Evolutionary conservation across 23 tunicate genomes (phyloP).

Genomic region (Phallusia fumigata): DNA sequence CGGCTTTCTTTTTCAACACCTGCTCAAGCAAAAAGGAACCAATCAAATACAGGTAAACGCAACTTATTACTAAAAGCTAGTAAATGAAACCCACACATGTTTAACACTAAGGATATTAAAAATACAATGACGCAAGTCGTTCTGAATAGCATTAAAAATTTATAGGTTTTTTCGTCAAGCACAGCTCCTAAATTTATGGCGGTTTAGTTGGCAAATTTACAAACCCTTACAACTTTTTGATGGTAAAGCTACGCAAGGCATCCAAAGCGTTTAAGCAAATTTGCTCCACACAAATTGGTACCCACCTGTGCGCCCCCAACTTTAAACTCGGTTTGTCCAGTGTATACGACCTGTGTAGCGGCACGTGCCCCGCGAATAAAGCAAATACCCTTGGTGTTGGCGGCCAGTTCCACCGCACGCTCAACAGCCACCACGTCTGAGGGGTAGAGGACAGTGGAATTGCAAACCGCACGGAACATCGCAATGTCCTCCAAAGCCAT

Average conservation of each 20-base stretch:
- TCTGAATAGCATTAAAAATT: not conserved
- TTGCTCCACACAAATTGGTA: too few relatives aligned
- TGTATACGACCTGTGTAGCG: slow-evolving; percentile 64
- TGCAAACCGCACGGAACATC: slow-evolving; percentile 85
- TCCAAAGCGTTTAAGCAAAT: too few relatives aligned
- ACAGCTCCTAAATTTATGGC: too few relatives aligned
- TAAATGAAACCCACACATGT: too few relatives aligned
- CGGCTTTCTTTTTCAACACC: slow-evolving; percentile 44
- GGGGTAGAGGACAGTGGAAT: slow-evolving; percentile 92
- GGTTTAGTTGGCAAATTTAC: too few relatives aligned
- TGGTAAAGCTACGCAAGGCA: too few relatives aligned
- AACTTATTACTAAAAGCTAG: too few relatives aligned
- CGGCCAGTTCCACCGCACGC: slow-evolving; percentile 92
- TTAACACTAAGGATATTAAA: too few relatives aligned
- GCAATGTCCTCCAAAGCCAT: slow-evolving; percentile 98
- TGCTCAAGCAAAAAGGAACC: not conserved
- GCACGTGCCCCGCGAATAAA: slow-evolving; percentile 88
- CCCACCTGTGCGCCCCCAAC: slow-evolving; percentile 58
- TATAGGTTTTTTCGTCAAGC: too few relatives aligned
- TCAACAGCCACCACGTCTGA: slow-evolving; percentile 85
- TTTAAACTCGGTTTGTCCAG: slow-evolving; percentile 51
- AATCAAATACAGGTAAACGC: too few relatives aligned
- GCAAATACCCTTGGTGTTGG: slow-evolving; percentile 93
- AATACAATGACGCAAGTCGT: not conserved
- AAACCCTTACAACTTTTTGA: too few relatives aligned